A percentile compares a stretch with the other conserved stretches of the same genome.
Conservation (phyloP, 2,888 invertebrate species). For the Elegia similella region DNA sequence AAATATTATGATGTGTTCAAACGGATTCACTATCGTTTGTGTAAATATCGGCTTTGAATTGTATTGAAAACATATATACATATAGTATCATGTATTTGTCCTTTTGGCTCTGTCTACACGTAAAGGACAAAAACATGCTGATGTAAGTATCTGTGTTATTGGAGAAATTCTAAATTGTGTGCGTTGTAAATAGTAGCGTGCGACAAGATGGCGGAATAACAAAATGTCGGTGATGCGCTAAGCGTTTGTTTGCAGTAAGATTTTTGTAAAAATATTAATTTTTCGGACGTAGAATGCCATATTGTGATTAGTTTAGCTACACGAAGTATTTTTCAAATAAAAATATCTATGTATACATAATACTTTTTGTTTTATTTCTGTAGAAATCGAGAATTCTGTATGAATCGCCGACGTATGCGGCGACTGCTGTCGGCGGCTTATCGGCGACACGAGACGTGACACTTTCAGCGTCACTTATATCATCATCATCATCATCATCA, state of each 20-base stretch:
- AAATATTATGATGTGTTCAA: neutral
- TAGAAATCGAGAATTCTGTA: neutral
- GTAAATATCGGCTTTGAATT: conserved; percentile 25
- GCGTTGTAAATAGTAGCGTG: conserved; percentile 35
- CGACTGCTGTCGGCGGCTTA: neutral
- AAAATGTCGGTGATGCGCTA: conserved; percentile 34
- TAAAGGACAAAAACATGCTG: no score
- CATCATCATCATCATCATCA: no score
- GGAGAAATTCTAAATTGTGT: conserved; percentile 30
- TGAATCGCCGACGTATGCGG: no score
- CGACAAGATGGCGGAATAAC: conserved; percentile 17
- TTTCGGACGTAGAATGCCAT: conserved; percentile 60
- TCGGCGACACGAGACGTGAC: no score
- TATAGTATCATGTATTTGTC: no score
- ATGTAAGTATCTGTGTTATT: neutral
- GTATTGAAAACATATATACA: conserved; percentile 12
- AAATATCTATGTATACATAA: conserved; percentile 64
- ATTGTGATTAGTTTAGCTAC: conserved; percentile 64
- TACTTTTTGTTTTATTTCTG: conserved; percentile 44
- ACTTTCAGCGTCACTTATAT: no score
- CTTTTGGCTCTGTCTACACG: no score
- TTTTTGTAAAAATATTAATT: conserved; percentile 37
- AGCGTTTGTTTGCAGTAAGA: conserved; percentile 49
- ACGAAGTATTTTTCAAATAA: conserved; percentile 67
- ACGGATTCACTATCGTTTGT: neutral